Conservation (phyloP, 2,888 invertebrate genomes). For the Heliconius charithonia region DNA sequence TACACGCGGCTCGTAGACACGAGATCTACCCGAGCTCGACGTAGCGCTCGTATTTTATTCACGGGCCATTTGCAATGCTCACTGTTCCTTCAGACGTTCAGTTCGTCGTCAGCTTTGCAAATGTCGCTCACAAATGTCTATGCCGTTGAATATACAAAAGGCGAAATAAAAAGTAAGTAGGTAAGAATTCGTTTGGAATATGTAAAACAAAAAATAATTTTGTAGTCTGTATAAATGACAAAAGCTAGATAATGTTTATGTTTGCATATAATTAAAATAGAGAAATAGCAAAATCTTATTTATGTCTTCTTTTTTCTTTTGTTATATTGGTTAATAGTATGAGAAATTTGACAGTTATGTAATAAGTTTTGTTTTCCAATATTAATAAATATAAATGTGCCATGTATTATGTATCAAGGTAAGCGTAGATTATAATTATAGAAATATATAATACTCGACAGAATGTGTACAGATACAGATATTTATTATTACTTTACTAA, state of each 20-base stretch:
- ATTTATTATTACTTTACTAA: too few relatives aligned
- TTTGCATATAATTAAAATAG: not conserved
- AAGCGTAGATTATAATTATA: not conserved
- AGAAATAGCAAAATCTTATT: too few relatives aligned
- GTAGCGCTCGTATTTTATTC: constrained; percentile 72
- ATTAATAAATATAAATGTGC: not conserved
- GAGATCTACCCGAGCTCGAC: constrained; percentile 40
- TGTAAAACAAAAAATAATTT: not conserved
- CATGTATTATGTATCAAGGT: not conserved
- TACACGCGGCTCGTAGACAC: constrained; percentile 33
- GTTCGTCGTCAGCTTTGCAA: constrained; percentile 51
- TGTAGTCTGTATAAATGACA: not conserved
- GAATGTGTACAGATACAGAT: too few relatives aligned
- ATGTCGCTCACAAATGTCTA: constrained; percentile 44
- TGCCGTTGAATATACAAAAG: constrained; percentile 22
- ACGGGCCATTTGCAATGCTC: constrained; percentile 67
- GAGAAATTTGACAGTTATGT: not conserved
- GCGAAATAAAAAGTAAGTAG: constrained; percentile 16
- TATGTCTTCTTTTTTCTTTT: not conserved
- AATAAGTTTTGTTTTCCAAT: not conserved
- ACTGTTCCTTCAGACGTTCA: constrained; percentile 46
- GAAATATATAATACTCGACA: too few relatives aligned
- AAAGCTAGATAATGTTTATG: not conserved
- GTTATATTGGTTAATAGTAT: not conserved
- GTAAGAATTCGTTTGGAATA: not conserved